A percentile compares a stretch with the other conserved stretches of the same genome.
phyloP scores from a whole-genome alignment of 2,888 invertebrate species.

The Prostheceraeus crozeri region DNA sequence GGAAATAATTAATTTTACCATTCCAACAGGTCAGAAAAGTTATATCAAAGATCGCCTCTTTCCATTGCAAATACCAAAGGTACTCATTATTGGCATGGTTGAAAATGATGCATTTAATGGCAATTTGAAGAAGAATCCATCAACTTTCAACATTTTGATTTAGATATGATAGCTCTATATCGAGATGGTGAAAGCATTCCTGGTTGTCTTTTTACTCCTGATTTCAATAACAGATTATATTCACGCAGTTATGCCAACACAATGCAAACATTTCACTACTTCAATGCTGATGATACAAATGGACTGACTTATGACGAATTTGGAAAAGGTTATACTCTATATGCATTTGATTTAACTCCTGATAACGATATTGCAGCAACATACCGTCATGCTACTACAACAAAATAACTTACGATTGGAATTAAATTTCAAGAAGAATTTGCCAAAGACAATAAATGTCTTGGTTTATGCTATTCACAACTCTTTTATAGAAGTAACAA shows the following conservation, averaged over 20 bases:
- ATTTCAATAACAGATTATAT: conserved; percentile 2
- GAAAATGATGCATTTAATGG: conserved; percentile 23
- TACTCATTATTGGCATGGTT: conserved; percentile 19
- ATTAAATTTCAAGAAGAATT: neutral
- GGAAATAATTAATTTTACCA: conserved; percentile 20
- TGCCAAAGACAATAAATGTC: conserved; percentile 16
- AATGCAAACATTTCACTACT: conserved; percentile 1
- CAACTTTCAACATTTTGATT: conserved; percentile 25
- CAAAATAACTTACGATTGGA: conserved; percentile 25
- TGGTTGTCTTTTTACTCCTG: conserved; percentile 17
- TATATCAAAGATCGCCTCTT: conserved; percentile 19
- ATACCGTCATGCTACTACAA: neutral
- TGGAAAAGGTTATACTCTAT: neutral
- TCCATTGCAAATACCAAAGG: conserved; percentile 3
- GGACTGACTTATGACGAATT: neutral
- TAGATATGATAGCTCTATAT: conserved; percentile 16
- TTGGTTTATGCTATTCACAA: conserved; percentile 6
- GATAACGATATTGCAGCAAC: neutral
- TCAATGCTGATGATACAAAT: conserved; percentile 10
- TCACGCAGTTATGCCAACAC: neutral
- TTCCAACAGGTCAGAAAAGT: conserved; percentile 3
- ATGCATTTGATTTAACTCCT: conserved; percentile 15
- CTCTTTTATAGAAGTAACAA: conserved; percentile 1
- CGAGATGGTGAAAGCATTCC: conserved; percentile 12
- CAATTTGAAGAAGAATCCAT: conserved; percentile 4